Base-by-base conservation (phyloP, 2,113 vertebrate species). In the Brevimyrus niger region DNA sequence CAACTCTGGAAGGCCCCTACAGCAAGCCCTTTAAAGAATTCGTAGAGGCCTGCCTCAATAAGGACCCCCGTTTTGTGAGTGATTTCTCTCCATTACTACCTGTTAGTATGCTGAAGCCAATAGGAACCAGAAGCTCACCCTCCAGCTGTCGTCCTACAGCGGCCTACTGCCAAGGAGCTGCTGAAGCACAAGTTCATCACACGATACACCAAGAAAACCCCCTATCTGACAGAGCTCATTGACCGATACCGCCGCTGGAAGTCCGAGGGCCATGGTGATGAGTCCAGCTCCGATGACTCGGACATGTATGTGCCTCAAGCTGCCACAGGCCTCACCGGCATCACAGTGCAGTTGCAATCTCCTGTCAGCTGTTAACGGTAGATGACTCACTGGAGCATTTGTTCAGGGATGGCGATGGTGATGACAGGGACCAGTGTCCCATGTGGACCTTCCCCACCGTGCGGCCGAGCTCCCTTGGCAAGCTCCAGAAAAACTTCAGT, bases 1-100 rank as follows among this genome's bases (percentile, higher is more conserved):
- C 98, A 51, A 97, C 97, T 1, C 95, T 99, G 87, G 98, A 99
- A 90, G 98, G 98, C 65, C 96, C 97, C 86, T 97, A 99, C 95
- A 99, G 98, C 96, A 99, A 98, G 92, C 97, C 98, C 55, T 99
- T 99, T 93, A 99, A 98, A 93, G 98, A 99, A 91, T 99, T 99
- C 92, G 97, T 99, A 92, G 98, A 99, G 92, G 97, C 98, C 65
- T 99, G 98, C 93, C 96, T 99, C 93, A 99, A 99, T 92, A 99
- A 99, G 95, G 98, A 99, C 93, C 98, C 98, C 23, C 95, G 98
- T 94, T 98, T 98, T 92, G 98, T 99, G 94, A 99, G 98, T 97
- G 82, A 27, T 84, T 47, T 11, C 17, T n/a, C n/a, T 51, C 50
- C 3, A 1, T 47, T n/a, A 47, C n/a, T 19, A 84, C 82, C 82